These are phyloP conservation scores for Orthonychiurus folsomi DNA, from an alignment of 2,888 invertebrate genomes.

Conservation along the genomic window DNA sequence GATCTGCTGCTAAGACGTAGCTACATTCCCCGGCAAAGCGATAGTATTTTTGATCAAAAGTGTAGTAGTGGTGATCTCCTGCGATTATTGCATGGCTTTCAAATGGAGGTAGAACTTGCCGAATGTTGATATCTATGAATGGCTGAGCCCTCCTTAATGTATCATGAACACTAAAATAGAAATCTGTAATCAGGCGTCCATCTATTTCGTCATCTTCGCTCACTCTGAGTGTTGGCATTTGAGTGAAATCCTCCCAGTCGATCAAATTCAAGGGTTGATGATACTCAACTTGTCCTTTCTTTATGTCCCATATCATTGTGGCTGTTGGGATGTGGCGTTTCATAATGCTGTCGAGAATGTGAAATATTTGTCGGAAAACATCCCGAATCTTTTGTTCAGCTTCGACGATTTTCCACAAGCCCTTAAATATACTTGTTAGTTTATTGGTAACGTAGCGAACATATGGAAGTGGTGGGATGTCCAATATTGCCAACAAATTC, in stretches of 20 bases:
- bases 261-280: conserved; percentile 41
- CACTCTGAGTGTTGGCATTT: conserved; percentile 39
- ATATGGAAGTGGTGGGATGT: conserved; percentile 41
- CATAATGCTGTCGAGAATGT: conserved; percentile 32
- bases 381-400: conserved; percentile 33
- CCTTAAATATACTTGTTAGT: conserved; percentile 24
- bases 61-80: conserved; percentile 47
- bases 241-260: conserved; percentile 42
- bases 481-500: conserved; percentile 34
- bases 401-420: conserved; percentile 37
- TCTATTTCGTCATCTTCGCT: conserved; percentile 29
- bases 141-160: conserved; percentile 36
- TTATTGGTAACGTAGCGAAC: conserved; percentile 32
- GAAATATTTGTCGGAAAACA: conserved; percentile 34
- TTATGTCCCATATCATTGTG: conserved; percentile 34
- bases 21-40: conserved; percentile 48
- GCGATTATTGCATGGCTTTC: conserved; percentile 45
- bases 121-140: conserved; percentile 33
- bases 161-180: conserved; percentile 37
- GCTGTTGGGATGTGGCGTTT: conserved; percentile 36
- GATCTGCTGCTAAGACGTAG: conserved; percentile 48
- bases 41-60: conserved; percentile 48
- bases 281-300: conserved; percentile 40
- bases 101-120: conserved; percentile 41
- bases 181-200: conserved; percentile 34